Percentiles rank a stretch among this genome's conserved stretches.
These are phyloP conservation scores for Aplodontia rufa DNA, from an alignment of 2,113 vertebrate genomes.

Conservation along the genomic window DNA sequence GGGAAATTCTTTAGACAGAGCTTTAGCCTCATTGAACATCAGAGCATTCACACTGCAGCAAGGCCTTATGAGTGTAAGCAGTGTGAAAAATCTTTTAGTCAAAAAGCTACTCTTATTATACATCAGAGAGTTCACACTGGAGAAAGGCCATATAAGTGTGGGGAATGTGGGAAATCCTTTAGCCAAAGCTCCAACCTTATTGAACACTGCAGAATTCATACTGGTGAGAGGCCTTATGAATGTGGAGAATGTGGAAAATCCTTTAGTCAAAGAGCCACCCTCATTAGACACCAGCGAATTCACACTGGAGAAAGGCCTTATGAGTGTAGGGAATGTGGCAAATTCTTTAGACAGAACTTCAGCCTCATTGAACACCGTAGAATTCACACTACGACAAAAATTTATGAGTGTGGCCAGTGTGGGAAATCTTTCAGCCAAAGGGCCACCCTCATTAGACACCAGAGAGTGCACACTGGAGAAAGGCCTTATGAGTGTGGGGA, in stretches of 20 bases:
- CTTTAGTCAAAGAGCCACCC: conserved; percentile 70
- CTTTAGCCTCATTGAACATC: conserved; percentile 21
- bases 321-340: conserved; percentile 71
- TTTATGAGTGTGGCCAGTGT: conserved; percentile 66
- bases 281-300: conserved; percentile 67
- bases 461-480: conserved; percentile 70
- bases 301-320: conserved; percentile 77
- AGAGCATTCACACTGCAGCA: conserved; percentile 63
- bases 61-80: conserved; percentile 68
- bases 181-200: conserved; percentile 67
- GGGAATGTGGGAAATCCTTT: conserved; percentile 73
- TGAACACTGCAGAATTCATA: conserved; percentile 73
- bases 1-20: conserved; percentile 30
- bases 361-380: conserved; percentile 60
- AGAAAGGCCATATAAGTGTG: conserved; percentile 72
- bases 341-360: conserved; percentile 70
- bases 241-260: conserved; percentile 69
- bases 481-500: conserved; percentile 40
- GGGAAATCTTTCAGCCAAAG: conserved; percentile 70
- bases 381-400: conserved; percentile 61
- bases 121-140: conserved; percentile 75
- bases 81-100: conserved; percentile 74
- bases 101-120: conserved; percentile 64
- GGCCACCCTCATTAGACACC: conserved; percentile 64
- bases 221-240: conserved; percentile 68